Evolutionary conservation across 2,113 vertebrate species (phyloP), one percentile per base, ranked within the genome.

Genomic region (Rhodinocichla rosea): DNA sequence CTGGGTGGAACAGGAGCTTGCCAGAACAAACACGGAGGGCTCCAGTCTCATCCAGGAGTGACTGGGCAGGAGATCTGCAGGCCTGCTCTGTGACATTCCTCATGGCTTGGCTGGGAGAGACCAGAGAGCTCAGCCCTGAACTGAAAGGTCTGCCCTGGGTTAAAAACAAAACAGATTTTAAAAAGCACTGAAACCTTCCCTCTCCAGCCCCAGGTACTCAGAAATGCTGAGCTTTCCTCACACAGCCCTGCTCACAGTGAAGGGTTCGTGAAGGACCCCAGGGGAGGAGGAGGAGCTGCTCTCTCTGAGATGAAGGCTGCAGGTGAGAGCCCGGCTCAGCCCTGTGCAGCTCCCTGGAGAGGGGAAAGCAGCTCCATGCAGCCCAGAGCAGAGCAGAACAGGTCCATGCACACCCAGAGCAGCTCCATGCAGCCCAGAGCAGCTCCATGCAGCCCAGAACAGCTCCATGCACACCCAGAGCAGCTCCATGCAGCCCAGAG

Each of bases 171-270:
- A 39, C 4, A 53, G 33, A 49, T 2, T 6, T 2, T 3, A 32
- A 32, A n/a, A 67, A 45, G 20, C 57, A 49, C 33, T 5, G 8
- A 33, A 80, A 37, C 5, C 5, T 47, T 40, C 53, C 42, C 37
- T 63, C 7, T 68, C 74, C 13, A 49, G 56, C 6, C 24, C 15
- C 23, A 65, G 28, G 32, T 28, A 32, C 37, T 74, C n/a, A 81
- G 50, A 62, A 56, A 39, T 7, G 8, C 3, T 8, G 63, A 57
- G 37, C 45, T 74, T 67, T 74, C 33, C 16, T 69, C 30, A 11
- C 2, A 3, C 44, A 30, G 33, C 23, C 21, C 53, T 42, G 19
- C 13, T 35, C 8, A 1, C 3, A 4, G 23, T 5, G 6, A 10
- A 24, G 15, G 44, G 24, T 16, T 24, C 47, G 42, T 33, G 40